Evolutionary conservation across 2,113 vertebrate species (phyloP), one percentile per base, ranked within the genome.

Genomic region (Cavia aperea): DNA sequence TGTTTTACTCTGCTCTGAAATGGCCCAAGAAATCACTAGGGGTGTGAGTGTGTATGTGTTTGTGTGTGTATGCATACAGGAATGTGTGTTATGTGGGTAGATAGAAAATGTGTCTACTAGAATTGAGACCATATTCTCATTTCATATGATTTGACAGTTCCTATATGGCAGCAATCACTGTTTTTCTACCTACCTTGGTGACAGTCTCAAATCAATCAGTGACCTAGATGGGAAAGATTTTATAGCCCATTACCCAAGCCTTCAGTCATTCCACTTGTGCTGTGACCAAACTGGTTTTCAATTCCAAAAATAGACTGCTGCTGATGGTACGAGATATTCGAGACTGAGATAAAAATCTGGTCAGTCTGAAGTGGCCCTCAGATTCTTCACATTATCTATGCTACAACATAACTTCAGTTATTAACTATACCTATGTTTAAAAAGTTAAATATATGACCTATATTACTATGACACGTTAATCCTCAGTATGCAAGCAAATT

Each of bases 141-240:
- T 94, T 96, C 92, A 96, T 66, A 83, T 77, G 58, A 93, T 75
- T 90, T 91, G 89, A 95, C 89, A 96, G 93, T 90, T 94, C 79
- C 90, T 93, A 89, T 54, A 77, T 2, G 29, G 85, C 51, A 95
- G 81, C 51, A 92, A 81, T 96, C 73, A 70, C 78, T 91, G 36
- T n/a, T 95, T 94, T 94, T 77, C 81, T 90, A 31, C 85, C 78
- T 66, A 93, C 78, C 51, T 88, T 29, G 56, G 85, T 95, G 93
- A 95, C 82, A 95, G 63, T 86, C 75, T 93, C 92, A 95, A 96
- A 93, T 95, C 93, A 93, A 88, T 93, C 94, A 77, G 87, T 93
- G 95, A 95, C 94, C 95, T 93, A 92, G 91, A 94, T 95, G 85
- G 89, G 46, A 94, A 95, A 86, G 65, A 94, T 97, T 96, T 96